A percentile compares a stretch with the other conserved stretches of the same genome.
These are phyloP conservation scores for Muscidifurax raptorellus DNA, from an alignment of 1,140 invertebrate species.

Conservation along the genomic window DNA sequence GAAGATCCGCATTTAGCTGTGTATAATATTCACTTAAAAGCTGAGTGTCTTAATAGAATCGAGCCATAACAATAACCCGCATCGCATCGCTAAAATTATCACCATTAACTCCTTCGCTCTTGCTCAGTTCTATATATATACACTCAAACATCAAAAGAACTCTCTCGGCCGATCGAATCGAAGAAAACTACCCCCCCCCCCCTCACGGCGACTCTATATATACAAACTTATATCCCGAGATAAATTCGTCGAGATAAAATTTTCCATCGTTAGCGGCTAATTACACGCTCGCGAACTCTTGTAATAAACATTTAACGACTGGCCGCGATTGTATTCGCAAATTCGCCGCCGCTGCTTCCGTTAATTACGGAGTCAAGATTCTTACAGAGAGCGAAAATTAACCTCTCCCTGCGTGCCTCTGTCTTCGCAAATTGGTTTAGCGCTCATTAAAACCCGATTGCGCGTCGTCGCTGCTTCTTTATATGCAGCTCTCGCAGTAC, in stretches of 20 bases:
- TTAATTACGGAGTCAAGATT: conserved; percentile 44
- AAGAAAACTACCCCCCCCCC: neutral
- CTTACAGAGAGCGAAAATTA: conserved; percentile 37
- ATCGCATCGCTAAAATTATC: too few relatives aligned
- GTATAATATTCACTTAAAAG: neutral
- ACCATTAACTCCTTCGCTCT: neutral
- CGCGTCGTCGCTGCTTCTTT: neutral
- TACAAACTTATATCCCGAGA: neutral
- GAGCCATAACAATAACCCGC: too few relatives aligned
- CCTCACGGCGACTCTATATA: neutral
- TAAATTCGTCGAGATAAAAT: conserved; percentile 43
- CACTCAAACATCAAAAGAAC: too few relatives aligned
- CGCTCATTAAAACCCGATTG: conserved; percentile 36
- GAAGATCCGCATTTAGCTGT: neutral
- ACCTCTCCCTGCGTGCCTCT: neutral
- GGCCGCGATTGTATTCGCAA: conserved; percentile 38
- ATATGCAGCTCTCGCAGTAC: too few relatives aligned
- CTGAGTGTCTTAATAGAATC: neutral
- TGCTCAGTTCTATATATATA: too few relatives aligned
- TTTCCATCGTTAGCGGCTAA: conserved; percentile 40
- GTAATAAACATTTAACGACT: conserved; percentile 42
- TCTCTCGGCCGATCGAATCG: too few relatives aligned
- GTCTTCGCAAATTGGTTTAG: conserved; percentile 38
- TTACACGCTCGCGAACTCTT: conserved; percentile 1
- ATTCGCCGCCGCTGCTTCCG: conserved; percentile 35